phyloP scores from a whole-genome alignment of 2,113 vertebrate genomes.

The Anhinga anhinga region DNA sequence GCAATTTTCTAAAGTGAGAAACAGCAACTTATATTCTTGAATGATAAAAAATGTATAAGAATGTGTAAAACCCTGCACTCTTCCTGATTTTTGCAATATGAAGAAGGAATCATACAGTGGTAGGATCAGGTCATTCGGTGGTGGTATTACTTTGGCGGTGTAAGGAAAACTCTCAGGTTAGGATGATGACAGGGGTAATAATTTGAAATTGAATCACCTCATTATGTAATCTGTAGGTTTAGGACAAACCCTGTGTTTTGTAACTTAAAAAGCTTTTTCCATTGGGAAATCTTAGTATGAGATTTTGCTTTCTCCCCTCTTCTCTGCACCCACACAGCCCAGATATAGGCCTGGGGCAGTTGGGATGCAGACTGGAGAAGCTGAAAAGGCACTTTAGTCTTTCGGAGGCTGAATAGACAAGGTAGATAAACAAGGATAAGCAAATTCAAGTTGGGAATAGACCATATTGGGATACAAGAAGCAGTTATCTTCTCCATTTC shows the following conservation, averaged over 20 bases:
- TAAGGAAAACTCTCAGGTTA: neutral
- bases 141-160: neutral
- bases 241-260: neutral
- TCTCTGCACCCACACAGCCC: neutral
- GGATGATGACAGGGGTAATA: neutral
- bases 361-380: neutral
- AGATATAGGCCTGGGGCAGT: neutral
- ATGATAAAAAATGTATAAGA: neutral
- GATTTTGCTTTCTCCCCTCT: neutral
- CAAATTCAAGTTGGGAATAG: neutral
- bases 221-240: neutral
- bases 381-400: neutral
- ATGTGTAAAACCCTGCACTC: neutral
- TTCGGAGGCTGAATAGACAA: neutral
- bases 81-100: neutral
- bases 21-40: neutral
- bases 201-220: neutral
- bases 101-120: neutral
- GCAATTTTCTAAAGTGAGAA: neutral
- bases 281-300: neutral
- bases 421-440: neutral
- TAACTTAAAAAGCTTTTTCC: neutral
- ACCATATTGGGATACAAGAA: neutral
- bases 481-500: neutral
- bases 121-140: neutral